Evolutionary conservation across 2,888 invertebrate species (phyloP).

Genomic region (Sphaeridia pumilis): DNA sequence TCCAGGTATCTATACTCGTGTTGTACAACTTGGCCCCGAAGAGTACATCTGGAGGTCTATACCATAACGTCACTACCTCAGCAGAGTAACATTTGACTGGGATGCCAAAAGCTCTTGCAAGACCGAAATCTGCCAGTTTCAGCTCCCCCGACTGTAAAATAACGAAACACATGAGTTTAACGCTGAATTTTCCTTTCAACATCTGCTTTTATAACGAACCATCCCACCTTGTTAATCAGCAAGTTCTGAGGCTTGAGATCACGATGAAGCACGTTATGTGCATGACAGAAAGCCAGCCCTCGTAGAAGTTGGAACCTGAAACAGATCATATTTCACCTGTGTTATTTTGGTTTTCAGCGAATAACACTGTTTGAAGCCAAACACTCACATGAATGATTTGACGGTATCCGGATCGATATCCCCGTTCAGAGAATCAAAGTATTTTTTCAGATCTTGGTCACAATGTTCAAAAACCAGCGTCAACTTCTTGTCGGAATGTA

Average conservation of each 20-base stretch:
- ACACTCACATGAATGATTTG: constrained; percentile 77
- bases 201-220: constrained; percentile 1
- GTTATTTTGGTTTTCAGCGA: background rate
- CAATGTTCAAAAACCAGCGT: constrained; percentile 98
- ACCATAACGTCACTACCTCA: constrained; percentile 76
- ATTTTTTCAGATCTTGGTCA: constrained; percentile 97
- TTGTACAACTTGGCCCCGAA: constrained; percentile 98
- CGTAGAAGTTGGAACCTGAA: constrained; percentile 72
- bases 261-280: constrained; percentile 89
- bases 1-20: constrained; percentile 99
- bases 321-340: constrained; percentile 10
- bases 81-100: constrained; percentile 98
- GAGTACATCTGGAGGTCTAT: constrained; percentile 91
- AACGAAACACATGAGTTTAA: constrained; percentile 71
- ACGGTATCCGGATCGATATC: constrained; percentile 95
- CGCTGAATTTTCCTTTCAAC: constrained; percentile 89
- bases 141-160: constrained; percentile 73
- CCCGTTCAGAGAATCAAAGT: constrained; percentile 95
- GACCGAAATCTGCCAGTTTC: constrained; percentile 96
- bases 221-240: constrained; percentile 72
- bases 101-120: constrained; percentile 96
- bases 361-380: background rate
- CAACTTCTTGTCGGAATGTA: constrained; percentile 94
- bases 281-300: constrained; percentile 94
- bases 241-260: constrained; percentile 95